phyloP scores from a whole-genome alignment of 1,140 invertebrate species.

The Drosophila erecta region DNA sequence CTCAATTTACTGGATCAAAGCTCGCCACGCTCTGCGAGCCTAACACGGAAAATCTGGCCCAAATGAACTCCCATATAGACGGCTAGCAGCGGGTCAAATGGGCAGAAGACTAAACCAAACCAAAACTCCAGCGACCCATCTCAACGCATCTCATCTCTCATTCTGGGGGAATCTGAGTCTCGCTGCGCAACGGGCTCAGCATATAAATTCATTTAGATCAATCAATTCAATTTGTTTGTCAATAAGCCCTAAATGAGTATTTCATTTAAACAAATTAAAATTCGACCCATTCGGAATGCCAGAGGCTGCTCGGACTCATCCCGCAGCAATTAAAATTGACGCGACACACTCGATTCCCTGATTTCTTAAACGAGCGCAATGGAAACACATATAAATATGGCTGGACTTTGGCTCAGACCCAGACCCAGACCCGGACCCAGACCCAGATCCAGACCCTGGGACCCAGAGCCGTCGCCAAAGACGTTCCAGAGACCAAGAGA shows the following conservation, averaged over 20 bases:
- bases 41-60: conserved; percentile 56
- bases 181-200: conserved; percentile 49
- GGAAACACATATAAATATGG: conserved; percentile 60
- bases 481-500: conserved; percentile 13
- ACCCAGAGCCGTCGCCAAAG: not conserved
- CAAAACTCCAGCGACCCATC: not conserved
- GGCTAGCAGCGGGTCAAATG: conserved; percentile 42
- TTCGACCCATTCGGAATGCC: conserved; percentile 80
- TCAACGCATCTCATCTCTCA: not conserved
- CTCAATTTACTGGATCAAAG: conserved; percentile 53
- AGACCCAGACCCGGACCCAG: conserved; percentile 42
- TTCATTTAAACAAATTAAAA: conserved; percentile 84
- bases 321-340: conserved; percentile 75
- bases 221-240: conserved; percentile 85
- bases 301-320: conserved; percentile 45
- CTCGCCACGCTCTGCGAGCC: conserved; percentile 37
- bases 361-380: conserved; percentile 58
- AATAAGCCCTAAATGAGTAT: conserved; percentile 84
- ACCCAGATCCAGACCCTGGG: not conserved
- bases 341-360: conserved; percentile 52
- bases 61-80: conserved; percentile 23
- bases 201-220: conserved; percentile 85
- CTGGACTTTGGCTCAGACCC: conserved; percentile 47
- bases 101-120: conserved; percentile 12
- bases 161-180: conserved; percentile 5